Evolutionary conservation across 1,140 invertebrate genomes (phyloP).

Genomic region (Luehdorfia chinensis): DNA sequence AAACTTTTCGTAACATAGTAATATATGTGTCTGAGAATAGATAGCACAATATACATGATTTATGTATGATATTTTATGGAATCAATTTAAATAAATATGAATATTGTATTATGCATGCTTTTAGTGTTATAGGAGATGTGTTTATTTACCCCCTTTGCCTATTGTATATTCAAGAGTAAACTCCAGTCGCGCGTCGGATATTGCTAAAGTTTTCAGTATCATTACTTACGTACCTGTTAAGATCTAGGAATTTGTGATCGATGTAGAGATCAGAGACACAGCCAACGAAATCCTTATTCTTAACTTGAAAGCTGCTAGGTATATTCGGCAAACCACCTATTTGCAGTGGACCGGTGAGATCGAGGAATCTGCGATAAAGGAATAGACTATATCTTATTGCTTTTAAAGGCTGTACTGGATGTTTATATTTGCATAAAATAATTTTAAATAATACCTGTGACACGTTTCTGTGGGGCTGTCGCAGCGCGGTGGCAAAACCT

Average conservation of each 20-base stretch:
- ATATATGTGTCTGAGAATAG: no score
- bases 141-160: no score
- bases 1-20: no score
- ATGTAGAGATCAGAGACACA: constrained; percentile 95
- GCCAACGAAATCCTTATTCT: constrained; percentile 91
- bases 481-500: constrained; percentile 87
- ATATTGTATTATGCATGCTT: no score
- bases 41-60: no score
- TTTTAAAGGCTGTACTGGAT: constrained; percentile 9
- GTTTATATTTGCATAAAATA: not conserved
- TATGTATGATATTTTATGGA: no score
- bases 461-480: constrained; percentile 93
- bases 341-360: constrained; percentile 96
- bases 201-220: no score
- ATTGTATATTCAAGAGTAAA: no score
- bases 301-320: constrained; percentile 88
- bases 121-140: no score
- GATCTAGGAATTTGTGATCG: constrained; percentile 92
- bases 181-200: no score
- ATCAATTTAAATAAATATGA: no score
- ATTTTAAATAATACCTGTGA: constrained; percentile 77
- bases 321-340: constrained; percentile 94
- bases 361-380: constrained; percentile 85
- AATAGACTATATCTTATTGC: constrained; percentile 21
- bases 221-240: constrained; percentile 82